These are phyloP conservation scores for Tribolium madens DNA, from an alignment of 1,140 invertebrate genomes.

Conservation along the genomic window DNA sequence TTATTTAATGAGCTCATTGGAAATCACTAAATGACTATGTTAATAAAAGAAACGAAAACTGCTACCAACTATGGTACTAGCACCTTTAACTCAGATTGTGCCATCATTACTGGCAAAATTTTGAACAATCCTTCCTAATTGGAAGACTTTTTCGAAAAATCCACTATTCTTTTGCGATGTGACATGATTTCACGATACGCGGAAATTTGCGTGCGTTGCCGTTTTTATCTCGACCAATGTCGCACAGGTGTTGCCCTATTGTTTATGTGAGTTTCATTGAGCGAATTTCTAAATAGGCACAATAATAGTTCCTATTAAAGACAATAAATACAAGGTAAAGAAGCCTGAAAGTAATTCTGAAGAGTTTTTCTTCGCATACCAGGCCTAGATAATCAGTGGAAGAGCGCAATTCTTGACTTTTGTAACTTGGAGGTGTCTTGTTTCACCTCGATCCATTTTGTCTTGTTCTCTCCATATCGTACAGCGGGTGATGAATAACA, in stretches of 20 bases:
- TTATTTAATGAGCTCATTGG: slow-evolving; percentile 45
- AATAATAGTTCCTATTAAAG: slow-evolving; percentile 54
- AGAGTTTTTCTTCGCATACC: slow-evolving; percentile 54
- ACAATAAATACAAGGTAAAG: slow-evolving; percentile 56
- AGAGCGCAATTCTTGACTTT: slow-evolving; percentile 40
- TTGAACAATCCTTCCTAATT: not conserved
- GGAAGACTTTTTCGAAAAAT: slow-evolving; percentile 8
- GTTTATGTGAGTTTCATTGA: slow-evolving; percentile 53
- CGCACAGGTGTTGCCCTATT: slow-evolving; percentile 51
- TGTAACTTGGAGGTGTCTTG: slow-evolving; percentile 43
- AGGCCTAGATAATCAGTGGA: slow-evolving; percentile 50
- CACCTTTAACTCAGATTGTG: slow-evolving; percentile 31
- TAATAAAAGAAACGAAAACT: slow-evolving; percentile 41
- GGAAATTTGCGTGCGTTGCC: slow-evolving; percentile 42
- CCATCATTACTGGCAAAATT: slow-evolving; percentile 1
- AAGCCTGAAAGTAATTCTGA: slow-evolving; percentile 48
- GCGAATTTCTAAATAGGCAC: slow-evolving; percentile 52
- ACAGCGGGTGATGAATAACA: slow-evolving; percentile 35
- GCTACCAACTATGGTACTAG: slow-evolving; percentile 44
- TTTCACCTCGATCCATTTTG: slow-evolving; percentile 42
- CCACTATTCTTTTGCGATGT: not conserved
- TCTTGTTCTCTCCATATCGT: slow-evolving; percentile 35
- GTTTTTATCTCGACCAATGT: slow-evolving; percentile 45
- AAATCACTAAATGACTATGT: slow-evolving; percentile 44
- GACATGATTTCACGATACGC: slow-evolving; percentile 19